Conservation (phyloP, 2,888 invertebrate species). For the Ormyrus thymus region DNA sequence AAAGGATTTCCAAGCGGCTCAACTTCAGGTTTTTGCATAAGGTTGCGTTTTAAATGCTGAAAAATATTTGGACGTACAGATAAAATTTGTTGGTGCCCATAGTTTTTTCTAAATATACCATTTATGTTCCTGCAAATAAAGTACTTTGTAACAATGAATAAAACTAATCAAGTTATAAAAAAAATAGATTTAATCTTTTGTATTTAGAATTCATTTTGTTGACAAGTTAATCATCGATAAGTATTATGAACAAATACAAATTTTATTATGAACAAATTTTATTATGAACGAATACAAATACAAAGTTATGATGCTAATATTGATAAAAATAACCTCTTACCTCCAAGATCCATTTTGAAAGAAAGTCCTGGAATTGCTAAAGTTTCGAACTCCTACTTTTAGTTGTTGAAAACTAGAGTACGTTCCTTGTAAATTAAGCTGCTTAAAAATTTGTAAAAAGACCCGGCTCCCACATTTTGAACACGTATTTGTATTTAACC, state of each 20-base stretch:
- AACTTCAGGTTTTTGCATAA: too few species aligned
- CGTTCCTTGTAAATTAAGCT: conserved; percentile 13
- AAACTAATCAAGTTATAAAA: too few species aligned
- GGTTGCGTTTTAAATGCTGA: conserved; percentile 6
- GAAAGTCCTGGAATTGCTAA: conserved; percentile 12
- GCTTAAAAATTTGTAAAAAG: conserved; percentile 8
- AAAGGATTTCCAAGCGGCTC: neutral
- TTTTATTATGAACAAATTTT: too few species aligned
- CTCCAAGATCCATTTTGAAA: neutral
- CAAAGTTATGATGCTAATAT: neutral
- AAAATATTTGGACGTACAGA: neutral
- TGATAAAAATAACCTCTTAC: conserved; percentile 34
- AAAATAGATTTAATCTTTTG: too few species aligned
- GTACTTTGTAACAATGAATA: too few species aligned
- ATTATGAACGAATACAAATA: neutral
- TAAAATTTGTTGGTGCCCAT: neutral
- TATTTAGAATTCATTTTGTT: too few species aligned
- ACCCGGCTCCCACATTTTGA: neutral
- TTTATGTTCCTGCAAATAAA: too few species aligned
- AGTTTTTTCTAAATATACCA: neutral
- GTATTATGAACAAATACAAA: too few species aligned
- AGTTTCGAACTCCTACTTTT: neutral
- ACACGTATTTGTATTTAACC: conserved; percentile 11
- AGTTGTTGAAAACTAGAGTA: neutral
- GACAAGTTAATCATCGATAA: too few species aligned